Base-by-base conservation (phyloP, 2,113 vertebrate species). In the Heliornis fulica region DNA sequence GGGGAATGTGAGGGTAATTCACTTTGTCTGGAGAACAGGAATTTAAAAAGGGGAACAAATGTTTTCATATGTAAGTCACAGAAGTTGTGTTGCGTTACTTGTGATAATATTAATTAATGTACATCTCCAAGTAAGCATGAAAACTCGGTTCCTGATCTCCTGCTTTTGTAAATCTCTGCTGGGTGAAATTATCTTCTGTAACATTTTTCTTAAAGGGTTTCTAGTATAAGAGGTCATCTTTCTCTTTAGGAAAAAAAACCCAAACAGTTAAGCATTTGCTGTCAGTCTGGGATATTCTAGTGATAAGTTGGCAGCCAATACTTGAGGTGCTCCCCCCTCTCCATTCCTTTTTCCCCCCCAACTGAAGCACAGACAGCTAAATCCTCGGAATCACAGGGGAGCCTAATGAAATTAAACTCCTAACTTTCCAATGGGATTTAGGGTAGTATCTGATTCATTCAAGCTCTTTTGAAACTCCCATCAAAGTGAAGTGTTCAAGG, bases 401-500 rank as follows among this genome's bases (percentile, higher is more conserved):
- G 29, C 34, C 34, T 46, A 22, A 66, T 11, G 3, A 91, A 87
- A 89, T 41, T 2, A 90, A 80, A 54, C 59, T 74, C 54, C 11
- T 54, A 59, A 41, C 11, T 81, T 83, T 78, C 79, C 71, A 93
- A 5, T 74, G 46, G 68, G 87, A 86, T 94, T 90, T 83, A 83
- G 32, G 70, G 76, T 70, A 91, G 64, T 12, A 46, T 65, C 79
- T 86, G 64, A 94, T 74, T 93, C 79, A 91, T 54, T 70, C 75
- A 63, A 72, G 31, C 19, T 88, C 94, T 83, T 90, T 94, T 95
- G 92, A 94, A 95, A 95, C 40, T 92, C 60, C 79, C 92, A 93
- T 95, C 88, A 94, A 96, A 96, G 85, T 78, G 70, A 91, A 76
- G 54, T 61, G 79, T 96, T 95, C 69, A 92, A 96, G 90, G 79